Percentiles rank a stretch among this genome's conserved stretches.
Evolutionary conservation across 2,888 invertebrate genomes (phyloP).

Genomic region (Sphecodes monilicornis): DNA sequence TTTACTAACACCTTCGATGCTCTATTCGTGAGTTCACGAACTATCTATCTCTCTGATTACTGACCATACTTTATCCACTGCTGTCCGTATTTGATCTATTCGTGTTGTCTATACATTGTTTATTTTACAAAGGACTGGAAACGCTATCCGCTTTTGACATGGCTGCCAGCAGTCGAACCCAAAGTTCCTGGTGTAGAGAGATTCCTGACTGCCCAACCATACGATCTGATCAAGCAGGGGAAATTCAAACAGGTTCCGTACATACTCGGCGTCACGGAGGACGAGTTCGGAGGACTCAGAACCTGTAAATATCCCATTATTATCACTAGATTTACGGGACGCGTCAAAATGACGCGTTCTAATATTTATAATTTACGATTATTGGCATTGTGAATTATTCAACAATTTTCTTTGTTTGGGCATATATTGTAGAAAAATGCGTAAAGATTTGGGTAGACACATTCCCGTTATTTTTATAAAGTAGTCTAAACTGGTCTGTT

Average conservation of each 20-base stretch:
- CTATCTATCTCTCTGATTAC: not conserved
- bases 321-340: too few species aligned
- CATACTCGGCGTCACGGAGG: constrained; percentile 88
- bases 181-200: constrained; percentile 88
- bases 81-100: too few species aligned
- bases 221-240: constrained; percentile 86
- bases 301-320: constrained; percentile 85
- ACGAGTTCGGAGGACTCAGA: constrained; percentile 88
- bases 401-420: too few species aligned
- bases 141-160: constrained; percentile 86
- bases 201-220: constrained; percentile 88
- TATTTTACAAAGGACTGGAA: constrained; percentile 85
- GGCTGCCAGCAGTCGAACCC: constrained; percentile 88
- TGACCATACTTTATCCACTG: too few species aligned
- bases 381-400: too few species aligned
- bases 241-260: constrained; percentile 88
- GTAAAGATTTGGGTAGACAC: too few species aligned
- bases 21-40: constrained; percentile 70
- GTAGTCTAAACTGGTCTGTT: too few species aligned
- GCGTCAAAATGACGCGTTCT: too few species aligned
- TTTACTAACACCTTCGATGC: constrained; percentile 63
- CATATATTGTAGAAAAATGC: too few species aligned
- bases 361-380: too few species aligned
- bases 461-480: too few species aligned
- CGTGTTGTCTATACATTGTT: too few species aligned